phyloP scores from a whole-genome alignment of 1,140 invertebrate genomes.

The Bombus balteatus region DNA sequence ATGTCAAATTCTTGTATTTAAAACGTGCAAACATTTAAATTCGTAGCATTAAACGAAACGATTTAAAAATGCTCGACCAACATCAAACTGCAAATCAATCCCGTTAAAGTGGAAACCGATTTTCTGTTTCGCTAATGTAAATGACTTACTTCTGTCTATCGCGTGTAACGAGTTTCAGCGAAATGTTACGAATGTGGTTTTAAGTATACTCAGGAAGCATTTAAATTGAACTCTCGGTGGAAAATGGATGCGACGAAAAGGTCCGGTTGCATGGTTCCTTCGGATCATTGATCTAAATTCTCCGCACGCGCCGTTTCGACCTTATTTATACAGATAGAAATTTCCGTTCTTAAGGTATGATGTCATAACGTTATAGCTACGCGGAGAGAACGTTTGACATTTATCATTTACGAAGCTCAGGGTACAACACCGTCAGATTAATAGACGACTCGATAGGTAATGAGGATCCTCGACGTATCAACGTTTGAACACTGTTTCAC shows the following conservation, averaged over 20 bases:
- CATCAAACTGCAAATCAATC: not conserved
- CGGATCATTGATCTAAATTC: not conserved
- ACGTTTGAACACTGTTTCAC: too few relatives aligned
- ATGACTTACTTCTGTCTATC: constrained; percentile 11
- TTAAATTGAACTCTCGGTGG: not conserved
- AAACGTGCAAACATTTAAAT: not conserved
- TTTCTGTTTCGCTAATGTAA: not conserved
- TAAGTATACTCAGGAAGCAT: not conserved
- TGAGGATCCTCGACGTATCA: too few relatives aligned
- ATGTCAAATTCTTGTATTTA: not conserved
- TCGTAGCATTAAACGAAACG: not conserved
- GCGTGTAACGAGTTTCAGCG: constrained; percentile 3
- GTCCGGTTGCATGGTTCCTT: not conserved
- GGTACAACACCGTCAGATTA: not conserved
- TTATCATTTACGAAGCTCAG: not conserved
- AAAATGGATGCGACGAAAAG: constrained; percentile 11
- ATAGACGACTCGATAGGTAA: too few relatives aligned
- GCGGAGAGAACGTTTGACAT: not conserved
- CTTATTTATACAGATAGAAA: not conserved
- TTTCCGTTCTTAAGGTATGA: not conserved
- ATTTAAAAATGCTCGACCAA: not conserved
- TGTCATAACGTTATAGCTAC: not conserved
- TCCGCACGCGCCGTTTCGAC: not conserved
- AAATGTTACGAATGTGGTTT: constrained; percentile 11
- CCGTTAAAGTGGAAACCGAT: not conserved